A percentile compares a stretch with the other conserved stretches of the same genome.
phyloP scores from a whole-genome alignment of 2,113 vertebrate species.

The Corythaeola cristata region DNA sequence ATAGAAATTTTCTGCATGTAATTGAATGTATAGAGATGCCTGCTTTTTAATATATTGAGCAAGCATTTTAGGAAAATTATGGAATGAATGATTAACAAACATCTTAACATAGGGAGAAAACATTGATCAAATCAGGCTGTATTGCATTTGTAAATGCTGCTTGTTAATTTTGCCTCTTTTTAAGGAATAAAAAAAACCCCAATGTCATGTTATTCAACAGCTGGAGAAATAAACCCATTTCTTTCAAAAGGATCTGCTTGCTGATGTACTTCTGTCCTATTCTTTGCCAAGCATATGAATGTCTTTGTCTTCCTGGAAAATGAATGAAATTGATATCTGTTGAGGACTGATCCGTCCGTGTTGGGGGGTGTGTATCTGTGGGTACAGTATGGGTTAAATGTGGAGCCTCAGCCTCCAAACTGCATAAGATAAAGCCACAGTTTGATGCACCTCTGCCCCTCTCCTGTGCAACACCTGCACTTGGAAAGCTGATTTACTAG shows the following conservation, averaged over 20 bases:
- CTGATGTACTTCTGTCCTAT: neutral
- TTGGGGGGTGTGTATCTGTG: neutral
- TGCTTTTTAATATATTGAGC: constrained; percentile 3
- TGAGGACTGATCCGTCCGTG: neutral
- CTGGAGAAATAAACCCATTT: neutral
- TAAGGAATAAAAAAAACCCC: neutral
- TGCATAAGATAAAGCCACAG: neutral
- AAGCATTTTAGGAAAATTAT: constrained; percentile 20
- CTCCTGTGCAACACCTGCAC: neutral
- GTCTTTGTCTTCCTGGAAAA: neutral
- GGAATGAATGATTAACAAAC: constrained; percentile 6
- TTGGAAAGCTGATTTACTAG: neutral
- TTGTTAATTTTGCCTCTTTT: neutral
- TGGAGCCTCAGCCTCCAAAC: neutral
- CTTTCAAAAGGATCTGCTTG: neutral
- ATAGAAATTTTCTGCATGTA: constrained; percentile 21
- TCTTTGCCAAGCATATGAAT: neutral
- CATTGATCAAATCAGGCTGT: constrained; percentile 12
- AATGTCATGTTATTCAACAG: neutral
- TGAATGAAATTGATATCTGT: neutral
- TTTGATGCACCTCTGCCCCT: neutral
- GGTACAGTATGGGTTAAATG: neutral
- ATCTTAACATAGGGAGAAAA: constrained; percentile 57
- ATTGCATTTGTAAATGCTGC: neutral
- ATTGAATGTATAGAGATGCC: constrained; percentile 18